Base-by-base conservation (phyloP, 2,888 invertebrate species). In the Ornithoptera alexandrae region DNA sequence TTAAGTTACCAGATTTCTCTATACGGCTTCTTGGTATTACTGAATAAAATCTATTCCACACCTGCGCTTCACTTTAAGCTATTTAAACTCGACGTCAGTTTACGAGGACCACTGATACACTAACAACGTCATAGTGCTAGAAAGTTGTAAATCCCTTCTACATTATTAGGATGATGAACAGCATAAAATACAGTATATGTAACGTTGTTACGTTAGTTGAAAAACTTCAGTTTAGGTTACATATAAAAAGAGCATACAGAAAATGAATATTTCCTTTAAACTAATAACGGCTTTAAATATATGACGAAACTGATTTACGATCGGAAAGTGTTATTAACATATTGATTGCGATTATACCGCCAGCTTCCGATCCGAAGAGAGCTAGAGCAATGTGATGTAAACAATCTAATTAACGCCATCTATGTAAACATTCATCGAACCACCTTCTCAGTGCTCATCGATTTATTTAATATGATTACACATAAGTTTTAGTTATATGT, bases 21-120 rank as follows among this genome's bases (percentile, higher is more conserved):
- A 59, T 63, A 70, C 18, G 66, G 57, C 66, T 70, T 70, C 66
- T 57, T 6, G 39, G 53, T 58, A 59, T 66, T 70, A 66, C 59
- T 59, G 62, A 66, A 66, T 62, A 66, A 70, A 70, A 62, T 61
- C 56, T 42, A 62, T 66, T 59, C 53, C 62, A 65, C 66, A 70
- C 66, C 66, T 70, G 66, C 66, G 70, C 63, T 66, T 66, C 65
- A 62, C 42, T 12, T 59, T 66, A 70, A 70, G 62, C 66, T 53
- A 59, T 62, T 70, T 66, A 70, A 53, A 18, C 39, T 63, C 62
- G 7, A 69, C 69, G 61, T 65, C 56, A 59, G 70, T 70, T 70
- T 66, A 70, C 70, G 66, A 66, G 50, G 36, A n/a, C 39, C 62
- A 24, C 58, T 62, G 42, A 66, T 58, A 59, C 62, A 65, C 62